Evolutionary conservation across 2,113 vertebrate species (phyloP).

Genomic region (Cephalopholis sonnerati): DNA sequence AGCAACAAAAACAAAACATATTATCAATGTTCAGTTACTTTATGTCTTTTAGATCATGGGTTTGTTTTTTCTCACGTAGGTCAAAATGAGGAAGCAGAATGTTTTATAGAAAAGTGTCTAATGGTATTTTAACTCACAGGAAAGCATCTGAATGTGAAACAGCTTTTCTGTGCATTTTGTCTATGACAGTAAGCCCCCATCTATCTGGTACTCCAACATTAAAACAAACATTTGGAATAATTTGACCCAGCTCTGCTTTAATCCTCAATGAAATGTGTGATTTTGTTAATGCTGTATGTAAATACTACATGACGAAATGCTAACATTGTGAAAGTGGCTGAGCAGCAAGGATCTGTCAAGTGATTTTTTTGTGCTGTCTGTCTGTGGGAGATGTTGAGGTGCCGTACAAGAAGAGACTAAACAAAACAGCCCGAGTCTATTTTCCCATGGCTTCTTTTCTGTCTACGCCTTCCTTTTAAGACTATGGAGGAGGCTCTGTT

Average conservation of each 20-base stretch:
- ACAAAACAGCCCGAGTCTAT: constrained; percentile 27
- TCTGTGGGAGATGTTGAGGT: constrained; percentile 47
- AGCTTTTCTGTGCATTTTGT: constrained; percentile 30
- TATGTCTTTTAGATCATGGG: neutral
- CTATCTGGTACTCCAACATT: constrained; percentile 44
- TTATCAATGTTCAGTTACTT: neutral
- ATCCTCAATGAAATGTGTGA: constrained; percentile 6
- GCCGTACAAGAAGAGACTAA: constrained; percentile 31
- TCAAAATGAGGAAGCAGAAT: constrained; percentile 21
- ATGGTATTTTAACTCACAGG: constrained; percentile 6
- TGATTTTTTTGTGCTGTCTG: constrained; percentile 39
- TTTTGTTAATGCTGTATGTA: constrained; percentile 54
- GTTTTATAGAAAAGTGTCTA: constrained; percentile 13
- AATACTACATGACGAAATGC: constrained; percentile 62
- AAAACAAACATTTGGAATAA: constrained; percentile 30
- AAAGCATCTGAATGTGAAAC: constrained; percentile 46
- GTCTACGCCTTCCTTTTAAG: constrained; percentile 18
- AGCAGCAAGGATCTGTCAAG: constrained; percentile 44
- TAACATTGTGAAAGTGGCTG: constrained; percentile 50
- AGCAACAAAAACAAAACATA: constrained; percentile 24
- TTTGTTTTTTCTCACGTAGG: constrained; percentile 15
- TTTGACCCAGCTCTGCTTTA: constrained; percentile 12
- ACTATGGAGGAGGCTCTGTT: constrained; percentile 15
- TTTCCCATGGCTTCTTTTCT: constrained; percentile 34
- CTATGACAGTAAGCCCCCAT: neutral